Percentiles rank a stretch among this genome's conserved stretches.
These are phyloP conservation scores for Polyommatus icarus DNA, from an alignment of 2,888 invertebrate genomes.

Conservation along the genomic window DNA sequence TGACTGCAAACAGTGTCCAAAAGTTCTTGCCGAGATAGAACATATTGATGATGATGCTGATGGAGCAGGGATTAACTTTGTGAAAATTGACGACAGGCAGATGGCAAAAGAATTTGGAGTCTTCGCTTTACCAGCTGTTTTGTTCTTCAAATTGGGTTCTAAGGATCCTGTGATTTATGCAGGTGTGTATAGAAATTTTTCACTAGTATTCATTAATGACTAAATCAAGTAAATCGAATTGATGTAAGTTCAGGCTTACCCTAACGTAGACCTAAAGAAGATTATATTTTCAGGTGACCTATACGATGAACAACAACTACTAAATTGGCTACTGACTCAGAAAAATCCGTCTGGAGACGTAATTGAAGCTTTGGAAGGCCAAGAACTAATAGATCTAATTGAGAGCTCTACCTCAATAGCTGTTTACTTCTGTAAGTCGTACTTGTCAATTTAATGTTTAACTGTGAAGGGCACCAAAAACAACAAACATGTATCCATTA, in stretches of 20 bases:
- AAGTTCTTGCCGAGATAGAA: conserved; percentile 92
- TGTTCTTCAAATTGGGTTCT: conserved; percentile 93
- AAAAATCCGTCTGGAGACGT: conserved; percentile 95
- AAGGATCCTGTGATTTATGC: conserved; percentile 96
- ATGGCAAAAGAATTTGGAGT: conserved; percentile 94
- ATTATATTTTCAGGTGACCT: conserved; percentile 83
- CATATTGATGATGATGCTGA: conserved; percentile 97
- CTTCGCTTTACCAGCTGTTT: conserved; percentile 92
- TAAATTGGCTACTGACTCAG: conserved; percentile 94
- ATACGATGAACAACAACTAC: conserved; percentile 91
- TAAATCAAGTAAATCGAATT: neutral
- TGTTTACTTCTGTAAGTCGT: conserved; percentile 94
- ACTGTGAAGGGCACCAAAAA: neutral
- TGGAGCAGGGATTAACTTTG: conserved; percentile 93
- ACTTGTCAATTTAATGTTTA: neutral
- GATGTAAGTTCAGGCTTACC: neutral
- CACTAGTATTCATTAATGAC: neutral
- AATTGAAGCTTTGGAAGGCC: conserved; percentile 93
- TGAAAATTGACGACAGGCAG: conserved; percentile 93
- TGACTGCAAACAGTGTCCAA: conserved; percentile 96
- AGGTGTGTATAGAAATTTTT: conserved; percentile 70
- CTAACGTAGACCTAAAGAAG: neutral
- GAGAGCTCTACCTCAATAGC: conserved; percentile 90
- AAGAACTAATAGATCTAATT: conserved; percentile 86
- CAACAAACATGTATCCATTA: neutral